Base-by-base conservation (phyloP, 2,113 vertebrate species). In the Pimephales promelas region DNA sequence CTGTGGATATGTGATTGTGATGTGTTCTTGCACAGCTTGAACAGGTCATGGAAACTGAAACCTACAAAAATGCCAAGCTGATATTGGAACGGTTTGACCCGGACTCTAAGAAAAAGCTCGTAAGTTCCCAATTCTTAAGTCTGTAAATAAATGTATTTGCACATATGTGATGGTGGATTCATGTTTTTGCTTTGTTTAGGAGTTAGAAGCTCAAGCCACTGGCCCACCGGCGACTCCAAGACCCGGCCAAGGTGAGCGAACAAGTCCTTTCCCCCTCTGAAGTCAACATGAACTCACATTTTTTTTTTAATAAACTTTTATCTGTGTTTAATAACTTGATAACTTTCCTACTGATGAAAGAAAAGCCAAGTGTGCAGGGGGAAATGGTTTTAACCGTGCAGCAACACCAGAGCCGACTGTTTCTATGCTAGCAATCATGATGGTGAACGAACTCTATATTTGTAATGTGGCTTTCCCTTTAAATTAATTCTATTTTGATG, bases 11-110 rank as follows among this genome's bases (percentile, higher is more conserved):
- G 18, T 18, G 24, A 28, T 70, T 31, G 47, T 52, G 18, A 36
- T 57, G 2, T 80, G 61, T 84, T 56, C 82, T 70, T 64, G 82
- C 88, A 18, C 90, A 99, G 98, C 97, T 99, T 91, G 97, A 99
- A 91, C 97, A 98, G 89, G 98, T 99, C 71, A 99, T 99, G 98
- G 98, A 99, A 93, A 99, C 96, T 7, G 98, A 99, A 93, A 99
- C 98, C 0, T 99, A 99, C 86, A 99, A 99, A 92, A 97, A 93
- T 57, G 98, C 98, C 81, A 99, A 99, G 92, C 91, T 99, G 92
- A 99, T 99, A 90, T 94, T 99, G 90, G 98, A 99, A 93, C 96
- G 98, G 83, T 99, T 99, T 93, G 97, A 99, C 95, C 96, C 96
- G 57, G 97, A 96, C 54, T 95, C 97, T 59, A 97, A 94, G 91